phyloP scores from a whole-genome alignment of 2,888 invertebrate species.

The Drosophila pseudotakahashii region DNA sequence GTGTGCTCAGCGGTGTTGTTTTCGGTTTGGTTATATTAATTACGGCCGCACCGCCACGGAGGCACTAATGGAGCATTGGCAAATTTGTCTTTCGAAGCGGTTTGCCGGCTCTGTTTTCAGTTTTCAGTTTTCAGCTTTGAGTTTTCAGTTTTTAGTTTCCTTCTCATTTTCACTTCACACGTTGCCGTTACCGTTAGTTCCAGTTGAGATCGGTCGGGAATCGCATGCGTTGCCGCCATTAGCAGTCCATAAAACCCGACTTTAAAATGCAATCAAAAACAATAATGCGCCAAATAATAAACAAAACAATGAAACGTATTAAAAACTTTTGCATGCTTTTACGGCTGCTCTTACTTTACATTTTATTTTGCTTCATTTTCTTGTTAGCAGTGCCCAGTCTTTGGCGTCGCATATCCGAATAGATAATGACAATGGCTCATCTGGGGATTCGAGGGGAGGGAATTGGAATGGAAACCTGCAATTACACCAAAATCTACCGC shows the following conservation, averaged over 20 bases:
- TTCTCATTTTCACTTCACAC: slow-evolving; percentile 54
- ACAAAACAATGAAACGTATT: slow-evolving; percentile 41
- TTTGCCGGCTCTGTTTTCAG: not conserved
- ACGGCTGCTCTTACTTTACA: not conserved
- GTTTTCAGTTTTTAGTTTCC: slow-evolving; percentile 8
- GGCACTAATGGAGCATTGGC: slow-evolving; percentile 66
- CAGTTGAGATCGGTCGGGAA: slow-evolving; percentile 42
- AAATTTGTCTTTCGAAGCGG: slow-evolving; percentile 69
- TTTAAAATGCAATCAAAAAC: slow-evolving; percentile 69
- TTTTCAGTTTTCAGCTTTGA: slow-evolving; percentile 10
- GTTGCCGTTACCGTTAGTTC: slow-evolving; percentile 38
- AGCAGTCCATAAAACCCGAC: slow-evolving; percentile 72
- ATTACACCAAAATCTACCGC: slow-evolving; percentile 52
- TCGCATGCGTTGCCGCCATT: slow-evolving; percentile 80
- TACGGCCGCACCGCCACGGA: slow-evolving; percentile 51
- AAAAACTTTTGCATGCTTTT: slow-evolving; percentile 41
- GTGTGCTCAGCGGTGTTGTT: slow-evolving; percentile 35
- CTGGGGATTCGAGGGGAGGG: slow-evolving; percentile 11
- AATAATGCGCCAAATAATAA: slow-evolving; percentile 58
- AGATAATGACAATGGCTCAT: slow-evolving; percentile 67
- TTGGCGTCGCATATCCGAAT: slow-evolving; percentile 38
- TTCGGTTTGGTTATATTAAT: slow-evolving; percentile 65
- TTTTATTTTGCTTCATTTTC: slow-evolving; percentile 17
- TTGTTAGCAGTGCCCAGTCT: slow-evolving; percentile 21
- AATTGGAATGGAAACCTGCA: slow-evolving; percentile 56